Conservation (phyloP, 2,797 vertebrate genomes). For the Threskiornis aethiopicus region DNA sequence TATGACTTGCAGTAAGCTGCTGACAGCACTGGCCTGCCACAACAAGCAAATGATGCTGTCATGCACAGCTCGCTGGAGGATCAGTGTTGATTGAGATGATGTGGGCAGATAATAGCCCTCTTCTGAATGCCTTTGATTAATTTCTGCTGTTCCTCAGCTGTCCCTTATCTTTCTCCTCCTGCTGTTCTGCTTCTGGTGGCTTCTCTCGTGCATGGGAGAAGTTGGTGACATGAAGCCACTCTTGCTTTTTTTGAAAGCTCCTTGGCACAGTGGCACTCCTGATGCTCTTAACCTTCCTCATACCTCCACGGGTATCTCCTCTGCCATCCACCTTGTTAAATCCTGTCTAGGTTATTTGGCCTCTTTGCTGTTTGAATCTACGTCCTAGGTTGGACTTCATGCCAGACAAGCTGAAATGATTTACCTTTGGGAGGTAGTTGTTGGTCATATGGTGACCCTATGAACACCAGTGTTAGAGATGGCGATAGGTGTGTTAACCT, state of each 20-base stretch:
- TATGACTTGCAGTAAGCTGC: background rate
- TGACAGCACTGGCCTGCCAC: background rate
- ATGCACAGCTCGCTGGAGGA: background rate
- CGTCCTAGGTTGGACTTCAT: background rate
- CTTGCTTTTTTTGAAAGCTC: background rate
- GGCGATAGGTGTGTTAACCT: background rate
- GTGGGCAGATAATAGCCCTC: background rate
- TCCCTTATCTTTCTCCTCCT: background rate
- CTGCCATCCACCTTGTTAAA: background rate
- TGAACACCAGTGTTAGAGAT: background rate
- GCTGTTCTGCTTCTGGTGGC: background rate
- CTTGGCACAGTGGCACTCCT: background rate
- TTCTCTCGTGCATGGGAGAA: fast-evolving
- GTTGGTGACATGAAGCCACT: background rate
- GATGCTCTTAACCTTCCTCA: background rate
- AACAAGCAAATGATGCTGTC: background rate
- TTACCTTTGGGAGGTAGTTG: background rate
- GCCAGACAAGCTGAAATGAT: background rate
- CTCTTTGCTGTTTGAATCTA: background rate
- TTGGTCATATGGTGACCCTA: background rate
- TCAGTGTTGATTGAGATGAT: background rate
- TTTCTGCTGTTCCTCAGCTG: background rate
- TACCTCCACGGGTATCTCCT: background rate
- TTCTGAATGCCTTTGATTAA: background rate
- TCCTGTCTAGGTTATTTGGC: background rate